Base-by-base conservation (phyloP, 2,797 vertebrate species). In the Schizopygopsis pylzovi region DNA sequence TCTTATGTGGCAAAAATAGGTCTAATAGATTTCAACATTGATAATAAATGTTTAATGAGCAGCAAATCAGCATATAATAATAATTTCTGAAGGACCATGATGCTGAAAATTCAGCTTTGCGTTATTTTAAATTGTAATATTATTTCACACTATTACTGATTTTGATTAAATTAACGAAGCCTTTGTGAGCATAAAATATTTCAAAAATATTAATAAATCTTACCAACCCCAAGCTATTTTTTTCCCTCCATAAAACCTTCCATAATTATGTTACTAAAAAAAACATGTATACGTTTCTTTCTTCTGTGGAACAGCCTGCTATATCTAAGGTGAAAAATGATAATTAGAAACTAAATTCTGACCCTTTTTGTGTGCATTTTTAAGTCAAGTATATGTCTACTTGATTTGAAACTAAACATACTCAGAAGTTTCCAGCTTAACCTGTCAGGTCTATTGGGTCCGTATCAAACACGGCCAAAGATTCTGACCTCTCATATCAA, bases 401-500 rank as follows among this genome's bases (percentile, higher is more conserved):
- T 81, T 68, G 7, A 18, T 81, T 61, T 61, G 25, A 79, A 73
- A n/a, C 77, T 80, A 37, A 73, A 81, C 67, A 73, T 12, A 20
- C 18, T 49, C 43, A 47, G 73, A 77, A 37, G 63, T 78, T 86
- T 82, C 76, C 71, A 65, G 43, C 20, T 25, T 83, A 65, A 83
- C 71, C 56, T 28, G 28, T 63, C 54, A 61, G 54, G 25, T 65
- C 71, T 78, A 37, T 68, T 78, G 61, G 72, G 61, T 81, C 61
- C 11, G 33, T 56, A 68, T 59, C 75, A 77, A 78, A 86, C 49
- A 43, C 43, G 2, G 45, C 20, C 9, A 6, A 45, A 43, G 59
- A 86, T 71, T 79, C 33, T 79, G 81, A 83, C 63, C 73, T 71
- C 73, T 79, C 39, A 39, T 83, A 82, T 78, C 73, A 59, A 78